Evolutionary conservation across 2,113 vertebrate species (phyloP).

Genomic region (Recurvirostra avosetta): DNA sequence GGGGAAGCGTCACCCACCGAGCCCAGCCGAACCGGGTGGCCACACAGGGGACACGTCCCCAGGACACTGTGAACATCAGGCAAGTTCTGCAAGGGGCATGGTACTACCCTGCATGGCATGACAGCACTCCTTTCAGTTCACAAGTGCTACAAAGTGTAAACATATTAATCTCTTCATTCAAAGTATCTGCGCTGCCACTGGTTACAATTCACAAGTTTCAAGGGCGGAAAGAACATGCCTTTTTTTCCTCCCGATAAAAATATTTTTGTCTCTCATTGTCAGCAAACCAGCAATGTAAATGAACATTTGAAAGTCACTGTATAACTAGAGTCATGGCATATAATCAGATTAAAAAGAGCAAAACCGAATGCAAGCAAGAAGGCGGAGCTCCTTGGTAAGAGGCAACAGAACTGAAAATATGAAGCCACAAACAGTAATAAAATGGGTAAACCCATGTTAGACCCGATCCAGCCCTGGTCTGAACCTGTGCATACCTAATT

Average conservation of each 20-base stretch:
- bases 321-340: not conserved
- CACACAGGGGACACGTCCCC: not conserved
- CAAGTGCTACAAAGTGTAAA: slow-evolving; percentile 32
- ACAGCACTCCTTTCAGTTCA: not conserved
- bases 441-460: not conserved
- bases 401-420: slow-evolving; percentile 16
- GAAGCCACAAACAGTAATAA: slow-evolving; percentile 9
- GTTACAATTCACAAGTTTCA: slow-evolving; percentile 36
- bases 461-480: not conserved
- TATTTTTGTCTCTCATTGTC: not conserved
- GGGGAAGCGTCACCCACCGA: rapidly evolving
- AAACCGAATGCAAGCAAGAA: not conserved
- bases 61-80: not conserved
- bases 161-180: slow-evolving; percentile 4
- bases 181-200: slow-evolving; percentile 14
- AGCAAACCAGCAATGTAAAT: slow-evolving; percentile 28
- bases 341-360: slow-evolving; percentile 5
- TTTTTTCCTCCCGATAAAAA: not conserved
- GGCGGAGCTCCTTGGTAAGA: not conserved
- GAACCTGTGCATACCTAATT: not conserved
- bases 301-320: slow-evolving; percentile 40
- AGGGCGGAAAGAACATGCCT: not conserved
- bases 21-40: not conserved
- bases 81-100: not conserved
- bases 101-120: not conserved